A percentile compares a stretch with the other conserved stretches of the same genome.
Evolutionary conservation across 2,113 vertebrate genomes (phyloP).

Genomic region (Struthidea cinerea): DNA sequence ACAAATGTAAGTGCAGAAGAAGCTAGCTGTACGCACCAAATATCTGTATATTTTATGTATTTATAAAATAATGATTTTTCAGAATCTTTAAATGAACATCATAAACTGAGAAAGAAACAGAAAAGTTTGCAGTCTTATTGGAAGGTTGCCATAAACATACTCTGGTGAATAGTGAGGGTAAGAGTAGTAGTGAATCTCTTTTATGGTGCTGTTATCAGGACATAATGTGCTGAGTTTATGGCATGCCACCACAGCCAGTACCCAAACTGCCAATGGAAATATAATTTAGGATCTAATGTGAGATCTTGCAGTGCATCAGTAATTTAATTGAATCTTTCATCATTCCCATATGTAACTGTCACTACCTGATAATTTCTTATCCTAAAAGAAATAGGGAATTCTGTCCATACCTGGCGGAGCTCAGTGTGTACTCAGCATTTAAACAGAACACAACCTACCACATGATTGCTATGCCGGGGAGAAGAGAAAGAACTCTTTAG

Average conservation of each 20-base stretch:
- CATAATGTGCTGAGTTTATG: constrained; percentile 54
- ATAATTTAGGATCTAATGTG: constrained; percentile 52
- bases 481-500: neutral
- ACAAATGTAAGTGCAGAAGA: neutral
- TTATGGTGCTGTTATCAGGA: constrained; percentile 54
- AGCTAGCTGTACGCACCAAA: neutral
- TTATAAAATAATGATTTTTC: neutral
- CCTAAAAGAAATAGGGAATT: neutral
- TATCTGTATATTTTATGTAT: neutral
- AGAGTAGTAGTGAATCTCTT: constrained; percentile 64
- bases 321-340: constrained; percentile 54
- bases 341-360: neutral
- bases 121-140: constrained; percentile 24
- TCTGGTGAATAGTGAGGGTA: constrained; percentile 38
- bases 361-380: constrained; percentile 34
- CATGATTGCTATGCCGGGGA: neutral
- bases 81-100: neutral
- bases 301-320: constrained; percentile 36
- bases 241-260: constrained; percentile 24
- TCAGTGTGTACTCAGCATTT: neutral
- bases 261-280: constrained; percentile 43
- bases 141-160: constrained; percentile 44
- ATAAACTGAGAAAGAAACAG: neutral
- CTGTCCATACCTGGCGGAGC: neutral
- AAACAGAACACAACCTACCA: neutral